These are phyloP conservation scores for Drosophila subsilvestris DNA, from an alignment of 2,888 invertebrate species.

Conservation along the genomic window DNA sequence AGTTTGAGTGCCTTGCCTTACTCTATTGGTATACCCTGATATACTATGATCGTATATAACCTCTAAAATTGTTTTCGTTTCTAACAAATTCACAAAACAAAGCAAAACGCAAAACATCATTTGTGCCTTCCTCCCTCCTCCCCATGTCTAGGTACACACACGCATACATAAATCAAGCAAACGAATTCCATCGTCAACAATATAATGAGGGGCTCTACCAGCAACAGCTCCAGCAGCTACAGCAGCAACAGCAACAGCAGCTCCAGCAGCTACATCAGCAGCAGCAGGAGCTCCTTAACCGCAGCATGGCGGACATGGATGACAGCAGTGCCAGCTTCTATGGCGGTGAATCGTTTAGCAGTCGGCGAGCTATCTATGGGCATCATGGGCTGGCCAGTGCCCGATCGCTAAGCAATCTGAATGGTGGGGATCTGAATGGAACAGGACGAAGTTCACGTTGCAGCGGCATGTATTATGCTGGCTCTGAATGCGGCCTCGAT, in stretches of 20 bases:
- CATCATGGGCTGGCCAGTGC: conserved; percentile 42
- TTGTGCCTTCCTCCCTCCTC: conserved; percentile 62
- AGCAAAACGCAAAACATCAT: conserved; percentile 41
- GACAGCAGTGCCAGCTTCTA: conserved; percentile 61
- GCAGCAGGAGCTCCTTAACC: conserved; percentile 65
- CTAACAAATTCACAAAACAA: conserved; percentile 39
- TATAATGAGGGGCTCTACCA: conserved; percentile 69
- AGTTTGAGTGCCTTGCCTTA: not conserved
- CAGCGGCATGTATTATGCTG: conserved; percentile 59
- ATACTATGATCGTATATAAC: conserved; percentile 30
- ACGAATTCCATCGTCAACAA: conserved; percentile 83
- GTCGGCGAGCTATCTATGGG: conserved; percentile 47
- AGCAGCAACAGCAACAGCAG: conserved; percentile 55
- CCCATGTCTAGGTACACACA: conserved; percentile 81
- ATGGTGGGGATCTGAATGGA: conserved; percentile 21
- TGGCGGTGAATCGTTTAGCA: conserved; percentile 54
- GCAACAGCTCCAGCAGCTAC: conserved; percentile 60
- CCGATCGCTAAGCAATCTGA: conserved; percentile 65
- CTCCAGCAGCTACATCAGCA: conserved; percentile 55
- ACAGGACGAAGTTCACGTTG: conserved; percentile 48
- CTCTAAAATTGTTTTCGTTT: conserved; percentile 40
- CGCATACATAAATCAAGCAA: conserved; percentile 83
- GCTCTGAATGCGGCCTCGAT: conserved; percentile 70
- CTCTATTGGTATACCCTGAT: not conserved
- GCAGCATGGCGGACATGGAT: conserved; percentile 61